These are phyloP conservation scores for Drosophila nikananu DNA, from an alignment of 1,140 invertebrate genomes.

Conservation along the genomic window DNA sequence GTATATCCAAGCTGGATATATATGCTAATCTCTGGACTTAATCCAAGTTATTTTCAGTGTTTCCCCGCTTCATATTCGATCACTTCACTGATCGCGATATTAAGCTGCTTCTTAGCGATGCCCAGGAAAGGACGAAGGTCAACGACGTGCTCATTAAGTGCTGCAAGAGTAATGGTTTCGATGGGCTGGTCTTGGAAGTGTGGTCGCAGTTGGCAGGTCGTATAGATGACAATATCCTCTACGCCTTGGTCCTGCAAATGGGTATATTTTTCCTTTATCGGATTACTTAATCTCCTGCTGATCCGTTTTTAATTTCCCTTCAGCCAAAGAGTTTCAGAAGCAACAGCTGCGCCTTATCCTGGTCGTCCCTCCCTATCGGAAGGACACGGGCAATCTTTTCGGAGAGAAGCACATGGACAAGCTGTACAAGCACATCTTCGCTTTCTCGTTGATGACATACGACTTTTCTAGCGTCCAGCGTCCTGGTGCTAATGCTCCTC, in stretches of 20 bases:
- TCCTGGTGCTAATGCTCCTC: constrained; percentile 94
- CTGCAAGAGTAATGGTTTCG: constrained; percentile 90
- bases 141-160: constrained; percentile 87
- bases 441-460: constrained; percentile 98
- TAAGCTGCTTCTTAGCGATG: constrained; percentile 87
- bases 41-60: constrained; percentile 86
- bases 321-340: constrained; percentile 73
- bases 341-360: constrained; percentile 89
- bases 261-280: constrained; percentile 80
- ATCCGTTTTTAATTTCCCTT: not conserved
- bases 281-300: not conserved
- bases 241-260: constrained; percentile 88
- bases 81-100: constrained; percentile 91
- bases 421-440: constrained; percentile 91
- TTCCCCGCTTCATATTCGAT: constrained; percentile 95
- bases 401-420: constrained; percentile 91
- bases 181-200: constrained; percentile 95
- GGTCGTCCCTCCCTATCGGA: constrained; percentile 93
- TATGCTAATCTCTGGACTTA: not conserved
- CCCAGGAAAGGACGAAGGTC: constrained; percentile 87
- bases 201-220: constrained; percentile 92
- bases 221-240: constrained; percentile 88
- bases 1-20: not conserved
- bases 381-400: constrained; percentile 90
- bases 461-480: constrained; percentile 94